Evolutionary conservation across 92 coral and sea anemone genomes (phyloP).

Genomic region (Bergia sp.): DNA sequence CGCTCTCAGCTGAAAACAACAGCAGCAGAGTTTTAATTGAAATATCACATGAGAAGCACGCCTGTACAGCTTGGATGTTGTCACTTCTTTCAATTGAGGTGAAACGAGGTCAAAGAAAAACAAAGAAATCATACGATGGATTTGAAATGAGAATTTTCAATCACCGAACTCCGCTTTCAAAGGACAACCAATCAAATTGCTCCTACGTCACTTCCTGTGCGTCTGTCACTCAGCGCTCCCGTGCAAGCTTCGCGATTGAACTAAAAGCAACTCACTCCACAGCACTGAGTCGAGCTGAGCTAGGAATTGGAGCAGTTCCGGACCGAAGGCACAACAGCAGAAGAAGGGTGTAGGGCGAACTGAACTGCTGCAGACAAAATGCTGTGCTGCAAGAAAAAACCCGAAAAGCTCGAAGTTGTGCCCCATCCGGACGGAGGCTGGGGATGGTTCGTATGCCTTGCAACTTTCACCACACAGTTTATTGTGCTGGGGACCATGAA

Average conservation of each 20-base stretch:
- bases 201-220: slow-evolving; percentile 32
- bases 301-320: not conserved
- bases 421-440: slow-evolving; percentile 98
- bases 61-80: not conserved
- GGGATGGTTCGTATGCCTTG: slow-evolving; percentile 98
- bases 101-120: slow-evolving; percentile 4
- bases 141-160: slow-evolving; percentile 25
- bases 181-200: slow-evolving; percentile 23
- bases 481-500: slow-evolving; percentile 97
- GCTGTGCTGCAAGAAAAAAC: slow-evolving; percentile 78
- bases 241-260: not conserved
- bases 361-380: slow-evolving; percentile 34
- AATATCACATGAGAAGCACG: slow-evolving; percentile 30
- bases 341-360: not conserved
- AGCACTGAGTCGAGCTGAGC: not conserved
- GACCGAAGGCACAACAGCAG: not conserved
- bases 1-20: slow-evolving; percentile 3
- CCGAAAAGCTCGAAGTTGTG: slow-evolving; percentile 68
- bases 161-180: slow-evolving; percentile 21
- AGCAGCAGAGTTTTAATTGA: slow-evolving; percentile 1
- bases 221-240: slow-evolving; percentile 2
- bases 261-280: not conserved
- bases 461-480: slow-evolving; percentile 88
- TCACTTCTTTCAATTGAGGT: not conserved
- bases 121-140: slow-evolving; percentile 40